Percentiles rank a stretch among this genome's conserved stretches.
These are phyloP conservation scores for Melipona bicolor DNA, from an alignment of 2,888 invertebrate genomes.

Conservation along the genomic window DNA sequence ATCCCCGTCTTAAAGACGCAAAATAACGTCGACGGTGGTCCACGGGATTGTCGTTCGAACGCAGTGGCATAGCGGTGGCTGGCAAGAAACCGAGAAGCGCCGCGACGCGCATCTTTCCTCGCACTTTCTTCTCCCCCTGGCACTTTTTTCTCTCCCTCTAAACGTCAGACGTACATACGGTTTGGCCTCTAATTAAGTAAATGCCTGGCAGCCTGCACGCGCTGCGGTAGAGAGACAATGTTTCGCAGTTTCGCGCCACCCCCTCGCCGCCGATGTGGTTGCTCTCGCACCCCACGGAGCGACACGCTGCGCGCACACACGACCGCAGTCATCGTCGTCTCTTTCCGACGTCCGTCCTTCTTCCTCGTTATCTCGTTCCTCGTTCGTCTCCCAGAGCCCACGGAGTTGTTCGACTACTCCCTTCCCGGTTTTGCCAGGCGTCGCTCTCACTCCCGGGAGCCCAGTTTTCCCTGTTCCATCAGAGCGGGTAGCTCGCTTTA, in stretches of 20 bases:
- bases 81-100: not conserved
- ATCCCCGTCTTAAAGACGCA: not conserved
- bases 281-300: slow-evolving; percentile 8
- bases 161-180: slow-evolving; percentile 53
- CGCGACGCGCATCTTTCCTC: slow-evolving; percentile 45
- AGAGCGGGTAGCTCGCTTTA: slow-evolving; percentile 72
- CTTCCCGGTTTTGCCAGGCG: slow-evolving; percentile 12
- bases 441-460: slow-evolving; percentile 51
- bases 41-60: slow-evolving; percentile 32
- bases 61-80: not conserved
- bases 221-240: slow-evolving; percentile 69
- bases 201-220: slow-evolving; percentile 72
- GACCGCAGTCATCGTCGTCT: not conserved
- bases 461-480: slow-evolving; percentile 66
- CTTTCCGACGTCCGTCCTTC: not conserved
- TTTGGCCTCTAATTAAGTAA: slow-evolving; percentile 79
- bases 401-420: slow-evolving; percentile 15
- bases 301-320: not conserved
- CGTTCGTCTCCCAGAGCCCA: not conserved
- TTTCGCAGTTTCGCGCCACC: slow-evolving; percentile 71
- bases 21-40: not conserved
- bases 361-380: slow-evolving; percentile 22
- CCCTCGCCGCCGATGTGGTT: slow-evolving; percentile 16
- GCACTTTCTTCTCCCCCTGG: slow-evolving; percentile 7
- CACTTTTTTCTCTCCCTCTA: slow-evolving; percentile 41